A percentile compares a stretch with the other conserved stretches of the same genome.
phyloP scores from a whole-genome alignment of 1,140 invertebrate species.

The Zeugodacus cucurbitae region DNA sequence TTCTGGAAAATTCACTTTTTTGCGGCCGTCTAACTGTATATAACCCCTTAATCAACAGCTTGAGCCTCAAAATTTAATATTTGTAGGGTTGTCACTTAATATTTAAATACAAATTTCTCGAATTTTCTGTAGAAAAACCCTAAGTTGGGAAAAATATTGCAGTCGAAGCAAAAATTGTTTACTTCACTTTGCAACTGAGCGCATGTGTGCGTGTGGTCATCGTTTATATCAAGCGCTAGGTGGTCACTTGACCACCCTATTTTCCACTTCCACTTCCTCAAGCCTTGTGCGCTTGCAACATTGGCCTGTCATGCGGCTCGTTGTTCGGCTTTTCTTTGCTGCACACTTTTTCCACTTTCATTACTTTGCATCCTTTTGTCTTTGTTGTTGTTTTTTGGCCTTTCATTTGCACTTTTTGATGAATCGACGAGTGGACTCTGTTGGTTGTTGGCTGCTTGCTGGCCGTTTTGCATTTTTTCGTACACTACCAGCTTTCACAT shows the following conservation, averaged over 20 bases:
- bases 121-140: background rate
- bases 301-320: background rate
- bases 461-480: slow-evolving; percentile 24
- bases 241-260: background rate
- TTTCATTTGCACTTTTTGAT: slow-evolving; percentile 33
- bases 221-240: background rate
- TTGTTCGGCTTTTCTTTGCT: background rate
- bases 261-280: background rate
- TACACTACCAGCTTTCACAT: background rate
- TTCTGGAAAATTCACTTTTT: no score
- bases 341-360: background rate
- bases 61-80: no score
- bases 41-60: no score
- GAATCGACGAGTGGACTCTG: slow-evolving; percentile 4
- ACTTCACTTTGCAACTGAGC: no score
- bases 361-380: background rate
- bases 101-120: no score
- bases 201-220: background rate
- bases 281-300: background rate
- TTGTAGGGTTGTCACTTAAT: no score
- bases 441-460: background rate
- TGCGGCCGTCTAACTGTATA: no score
- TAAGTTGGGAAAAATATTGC: background rate
- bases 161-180: background rate
- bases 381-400: background rate